These are phyloP conservation scores for Rhodophaea formosa DNA, from an alignment of 2,888 invertebrate genomes.

Conservation along the genomic window DNA sequence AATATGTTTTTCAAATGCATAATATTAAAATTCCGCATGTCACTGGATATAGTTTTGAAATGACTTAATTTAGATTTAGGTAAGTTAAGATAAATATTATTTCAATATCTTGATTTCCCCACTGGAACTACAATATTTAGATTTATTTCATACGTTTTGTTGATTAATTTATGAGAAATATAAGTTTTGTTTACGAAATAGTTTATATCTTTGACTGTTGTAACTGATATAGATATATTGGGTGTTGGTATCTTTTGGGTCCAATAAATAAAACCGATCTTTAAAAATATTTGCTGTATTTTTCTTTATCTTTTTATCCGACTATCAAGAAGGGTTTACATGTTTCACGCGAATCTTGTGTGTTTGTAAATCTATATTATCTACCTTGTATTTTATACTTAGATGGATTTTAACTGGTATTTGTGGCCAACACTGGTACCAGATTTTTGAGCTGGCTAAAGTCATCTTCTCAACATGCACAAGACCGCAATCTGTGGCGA, in stretches of 20 bases:
- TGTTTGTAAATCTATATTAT: background rate
- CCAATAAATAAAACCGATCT: constrained; percentile 37
- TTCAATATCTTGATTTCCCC: constrained; percentile 18
- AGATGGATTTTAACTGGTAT: too few species aligned
- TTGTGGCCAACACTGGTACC: too few species aligned
- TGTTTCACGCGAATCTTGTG: too few species aligned
- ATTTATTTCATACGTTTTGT: constrained; percentile 20
- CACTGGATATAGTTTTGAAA: constrained; percentile 21
- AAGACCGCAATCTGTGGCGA: too few species aligned
- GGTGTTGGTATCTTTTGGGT: constrained; percentile 58
- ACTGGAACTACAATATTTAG: background rate
- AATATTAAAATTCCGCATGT: constrained; percentile 28
- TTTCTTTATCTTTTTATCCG: background rate
- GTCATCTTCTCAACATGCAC: too few species aligned
- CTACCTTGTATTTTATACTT: too few species aligned
- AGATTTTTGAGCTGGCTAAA: too few species aligned
- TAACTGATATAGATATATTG: constrained; percentile 12
- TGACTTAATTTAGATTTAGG: too few species aligned
- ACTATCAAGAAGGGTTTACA: too few species aligned
- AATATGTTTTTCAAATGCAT: background rate
- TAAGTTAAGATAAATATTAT: too few species aligned
- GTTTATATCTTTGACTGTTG: constrained; percentile 31
- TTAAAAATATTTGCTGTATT: background rate
- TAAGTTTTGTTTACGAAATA: constrained; percentile 26
- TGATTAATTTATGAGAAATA: constrained; percentile 27